Conservation (phyloP, 2,888 invertebrate genomes). For the Hirtodrosophila duncani region DNA sequence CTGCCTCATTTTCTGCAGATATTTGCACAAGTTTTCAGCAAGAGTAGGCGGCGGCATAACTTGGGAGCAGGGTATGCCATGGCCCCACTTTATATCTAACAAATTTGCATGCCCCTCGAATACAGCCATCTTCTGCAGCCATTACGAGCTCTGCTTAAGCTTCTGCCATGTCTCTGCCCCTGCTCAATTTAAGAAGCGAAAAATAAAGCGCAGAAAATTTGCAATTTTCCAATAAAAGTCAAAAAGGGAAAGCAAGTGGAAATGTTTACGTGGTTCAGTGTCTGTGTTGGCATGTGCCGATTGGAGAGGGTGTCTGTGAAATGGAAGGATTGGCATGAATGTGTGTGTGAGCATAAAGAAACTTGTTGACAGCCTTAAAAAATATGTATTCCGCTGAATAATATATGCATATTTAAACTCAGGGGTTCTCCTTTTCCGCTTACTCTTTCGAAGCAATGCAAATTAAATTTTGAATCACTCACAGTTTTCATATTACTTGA, state of each 20-base stretch:
- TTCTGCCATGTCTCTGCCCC: too few species aligned
- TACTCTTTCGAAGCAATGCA: too few species aligned
- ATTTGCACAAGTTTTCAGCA: constrained; percentile 2
- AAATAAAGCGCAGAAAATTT: constrained; percentile 30
- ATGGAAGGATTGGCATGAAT: background rate
- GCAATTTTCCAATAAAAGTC: constrained; percentile 52
- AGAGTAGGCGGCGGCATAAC: too few species aligned
- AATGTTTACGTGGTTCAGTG: constrained; percentile 38
- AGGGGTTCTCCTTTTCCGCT: too few species aligned
- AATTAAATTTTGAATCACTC: too few species aligned
- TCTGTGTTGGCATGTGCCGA: constrained; percentile 20
- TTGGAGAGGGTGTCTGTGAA: constrained; percentile 7
- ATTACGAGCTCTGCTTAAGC: too few species aligned
- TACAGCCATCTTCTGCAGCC: too few species aligned
- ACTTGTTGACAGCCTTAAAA: constrained; percentile 9
- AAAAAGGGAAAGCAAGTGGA: constrained; percentile 39
- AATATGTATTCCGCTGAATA: too few species aligned
- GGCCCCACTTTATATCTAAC: too few species aligned
- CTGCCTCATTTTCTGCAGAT: constrained; percentile 21
- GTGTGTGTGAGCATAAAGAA: background rate
- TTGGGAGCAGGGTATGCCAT: too few species aligned
- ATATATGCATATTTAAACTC: too few species aligned
- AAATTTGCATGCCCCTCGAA: constrained; percentile 25
- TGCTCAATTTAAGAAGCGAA: constrained; percentile 3
- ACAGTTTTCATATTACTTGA: too few species aligned